Percentiles rank a stretch among this genome's conserved stretches.
Conservation (phyloP, 2,797 vertebrate genomes). For the Thunnus albacares region DNA sequence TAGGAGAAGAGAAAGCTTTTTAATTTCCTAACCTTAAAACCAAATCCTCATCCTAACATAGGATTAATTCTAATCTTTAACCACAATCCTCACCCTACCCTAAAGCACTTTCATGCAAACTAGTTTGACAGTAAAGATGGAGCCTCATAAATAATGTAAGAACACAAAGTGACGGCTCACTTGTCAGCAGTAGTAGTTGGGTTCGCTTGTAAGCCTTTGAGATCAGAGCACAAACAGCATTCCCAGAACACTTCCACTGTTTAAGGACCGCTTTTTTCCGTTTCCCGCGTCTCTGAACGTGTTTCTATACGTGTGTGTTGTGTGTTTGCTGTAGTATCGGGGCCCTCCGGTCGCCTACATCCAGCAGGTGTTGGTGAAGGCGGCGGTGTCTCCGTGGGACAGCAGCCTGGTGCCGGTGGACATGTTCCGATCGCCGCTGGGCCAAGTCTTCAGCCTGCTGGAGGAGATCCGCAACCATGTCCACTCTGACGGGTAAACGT, state of each 20-base stretch:
- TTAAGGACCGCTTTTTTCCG: no score
- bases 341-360: slow-evolving; percentile 96
- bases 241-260: neutral
- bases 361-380: slow-evolving; percentile 97
- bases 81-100: neutral
- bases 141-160: slow-evolving; percentile 38
- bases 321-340: slow-evolving; percentile 85
- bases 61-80: neutral
- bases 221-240: neutral
- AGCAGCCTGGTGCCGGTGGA: slow-evolving; percentile 93
- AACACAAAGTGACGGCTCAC: neutral
- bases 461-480: slow-evolving; percentile 96
- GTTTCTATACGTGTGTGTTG: neutral
- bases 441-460: slow-evolving; percentile 92
- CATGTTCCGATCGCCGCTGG: slow-evolving; percentile 93
- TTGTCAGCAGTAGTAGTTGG: slow-evolving; percentile 13
- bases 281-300: neutral
- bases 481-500: slow-evolving; percentile 90
- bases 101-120: neutral
- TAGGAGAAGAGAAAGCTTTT: slow-evolving; percentile 71
- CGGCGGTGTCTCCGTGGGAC: slow-evolving; percentile 96
- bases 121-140: neutral
- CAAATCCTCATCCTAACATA: neutral
- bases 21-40: neutral
- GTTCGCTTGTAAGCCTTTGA: neutral